Base-by-base conservation (phyloP, 2,888 invertebrate genomes). In the Sceliomorpha sp. region DNA sequence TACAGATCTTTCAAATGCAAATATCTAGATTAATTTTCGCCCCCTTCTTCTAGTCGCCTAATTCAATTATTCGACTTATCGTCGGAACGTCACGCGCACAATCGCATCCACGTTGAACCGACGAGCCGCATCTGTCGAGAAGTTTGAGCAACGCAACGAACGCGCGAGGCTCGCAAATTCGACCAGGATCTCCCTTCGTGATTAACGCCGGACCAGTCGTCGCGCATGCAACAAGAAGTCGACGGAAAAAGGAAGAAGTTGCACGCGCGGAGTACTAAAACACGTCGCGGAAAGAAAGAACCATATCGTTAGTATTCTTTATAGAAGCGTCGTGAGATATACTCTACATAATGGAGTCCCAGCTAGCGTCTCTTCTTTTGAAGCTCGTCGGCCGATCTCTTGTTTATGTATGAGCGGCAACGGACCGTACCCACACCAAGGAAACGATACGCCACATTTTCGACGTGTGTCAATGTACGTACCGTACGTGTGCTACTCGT, bases 321-420 rank as follows among this genome's bases (percentile, higher is more conserved):
- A 83, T 86, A 84, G 86, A 76, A 80, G 76, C 83, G 75, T 78
- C 84, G 84, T 83, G 83, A 85, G 84, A 86, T 87, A 86, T 84
- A 85, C 85, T 87, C 87, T 87, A 87, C 87, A 87, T 88, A 88
- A 88, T 87, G 87, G 87, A 87, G 83, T 81, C 84, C 76, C 82
- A 78, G 84, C 83, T 78, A 77, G 78, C 78, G 84, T 81, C 82
- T 83, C 85, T 86, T 86, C 86, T 87, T 87, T 87, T 87, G 86
- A 86, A 81, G 85, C 84, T 69, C 81, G 80, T 79, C 84, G 84
- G 78, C 78, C 84, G 85, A 85, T 85, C 88, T 86, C 86, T 87
- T 88, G 88, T 87, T 88, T 88, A 87, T 88, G 87, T 87, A 87
- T 88, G 87, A 88, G 85, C 81, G 77, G 81, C 79, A 73, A 75